phyloP scores from a whole-genome alignment of 2,113 vertebrate genomes.

The Aepyceros melampus region DNA sequence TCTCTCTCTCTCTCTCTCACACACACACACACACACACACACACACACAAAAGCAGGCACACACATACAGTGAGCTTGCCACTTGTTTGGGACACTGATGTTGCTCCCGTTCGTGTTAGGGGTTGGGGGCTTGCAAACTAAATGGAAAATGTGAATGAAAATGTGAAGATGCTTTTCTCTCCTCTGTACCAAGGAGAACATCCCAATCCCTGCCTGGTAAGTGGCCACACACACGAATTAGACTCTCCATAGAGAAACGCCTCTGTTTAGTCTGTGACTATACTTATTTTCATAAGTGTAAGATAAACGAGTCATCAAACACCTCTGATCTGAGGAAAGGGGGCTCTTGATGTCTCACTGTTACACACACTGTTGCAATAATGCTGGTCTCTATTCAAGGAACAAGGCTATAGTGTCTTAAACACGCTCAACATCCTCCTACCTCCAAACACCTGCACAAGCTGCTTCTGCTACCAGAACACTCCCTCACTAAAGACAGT shows the following conservation, averaged over 20 bases:
- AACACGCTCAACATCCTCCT: fast-evolving
- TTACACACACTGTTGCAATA: not conserved
- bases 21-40: fast-evolving
- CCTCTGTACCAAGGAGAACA: not conserved
- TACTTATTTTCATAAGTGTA: not conserved
- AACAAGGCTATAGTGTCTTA: not conserved
- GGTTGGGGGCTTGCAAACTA: not conserved
- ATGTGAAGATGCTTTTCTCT: not conserved
- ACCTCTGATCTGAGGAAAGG: too few relatives aligned
- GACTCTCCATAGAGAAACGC: not conserved
- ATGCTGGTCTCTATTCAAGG: not conserved
- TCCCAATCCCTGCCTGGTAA: not conserved
- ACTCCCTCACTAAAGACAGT: not conserved
- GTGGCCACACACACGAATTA: not conserved
- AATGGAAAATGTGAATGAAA: not conserved
- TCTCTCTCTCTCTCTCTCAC: not conserved
- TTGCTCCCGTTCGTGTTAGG: not conserved
- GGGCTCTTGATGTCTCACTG: not conserved
- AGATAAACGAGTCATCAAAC: not conserved
- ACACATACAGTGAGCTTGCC: not conserved
- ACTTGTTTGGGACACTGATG: not conserved
- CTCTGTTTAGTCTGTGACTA: not conserved
- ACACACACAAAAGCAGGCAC: not conserved
- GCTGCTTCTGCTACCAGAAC: not conserved
- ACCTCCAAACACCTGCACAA: not conserved